Evolutionary conservation across 2,113 vertebrate genomes (phyloP), one percentile per base, ranked within the genome.

Genomic region (Nettapus auritus): DNA sequence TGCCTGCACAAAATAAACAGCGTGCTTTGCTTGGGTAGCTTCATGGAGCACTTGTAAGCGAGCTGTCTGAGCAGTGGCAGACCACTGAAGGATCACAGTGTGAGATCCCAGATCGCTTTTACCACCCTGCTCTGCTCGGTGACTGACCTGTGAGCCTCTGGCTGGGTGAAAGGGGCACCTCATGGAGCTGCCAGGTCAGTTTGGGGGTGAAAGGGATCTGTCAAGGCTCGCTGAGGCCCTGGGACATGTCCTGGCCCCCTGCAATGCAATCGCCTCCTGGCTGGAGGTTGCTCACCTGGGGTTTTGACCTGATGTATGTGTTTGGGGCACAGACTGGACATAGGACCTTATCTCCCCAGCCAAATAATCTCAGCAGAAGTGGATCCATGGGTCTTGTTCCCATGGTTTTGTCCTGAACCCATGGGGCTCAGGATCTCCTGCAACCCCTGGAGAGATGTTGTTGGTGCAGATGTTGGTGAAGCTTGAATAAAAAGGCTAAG

Each of bases 341-440:
- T 36, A 57, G 31, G 9, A 48, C 16, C n/a, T 70, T 56, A 69
- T 28, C 11, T 63, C 15, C 26, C 36, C 52, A 59, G 2, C 23
- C 36, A n/a, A 48, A 38, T 55, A 26, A 55, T 8, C 18, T 36
- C 34, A 52, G 42, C 38, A 15, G 10, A 46, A 44, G 3, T 64
- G 53, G 38, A 90, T 44, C 11, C 22, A 11, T 34, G 23, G 19
- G 5, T n/a, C 33, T 16, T 3, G 74, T 84, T 85, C 56, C 7
- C 18, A 21, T 0, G 1, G 13, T 44, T 91, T 85, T 38, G 17
- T 10, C 2, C 0, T 36, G 25, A 84, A 87, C 26, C 52, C 17
- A 1, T 3, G 21, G 25, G 17, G 20, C 52, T 86, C 62, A 17
- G 0, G 0, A 12, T 78, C 22, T 36, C 57, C 34, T 18, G 91